Percentiles rank a stretch among this genome's conserved stretches.
Evolutionary conservation across 2,113 vertebrate genomes (phyloP).

Genomic region (Neotragus pygmaeus): DNA sequence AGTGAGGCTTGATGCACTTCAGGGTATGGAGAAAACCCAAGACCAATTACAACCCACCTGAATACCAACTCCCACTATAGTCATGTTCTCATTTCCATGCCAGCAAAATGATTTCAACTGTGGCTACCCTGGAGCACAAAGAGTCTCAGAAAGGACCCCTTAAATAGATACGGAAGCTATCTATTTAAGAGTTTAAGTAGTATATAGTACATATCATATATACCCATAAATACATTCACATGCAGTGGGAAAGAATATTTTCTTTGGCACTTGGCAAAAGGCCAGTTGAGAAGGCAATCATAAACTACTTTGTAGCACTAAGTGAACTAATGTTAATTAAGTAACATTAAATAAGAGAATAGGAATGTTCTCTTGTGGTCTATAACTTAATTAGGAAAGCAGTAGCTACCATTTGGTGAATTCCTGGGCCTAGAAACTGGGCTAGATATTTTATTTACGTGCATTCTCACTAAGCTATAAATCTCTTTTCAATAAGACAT

Average conservation of each 20-base stretch:
- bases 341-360: background rate
- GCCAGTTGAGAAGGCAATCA: background rate
- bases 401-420: background rate
- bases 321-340: background rate
- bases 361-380: background rate
- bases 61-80: background rate
- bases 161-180: background rate
- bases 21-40: background rate
- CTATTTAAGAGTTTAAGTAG: background rate
- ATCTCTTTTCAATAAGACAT: background rate
- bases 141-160: background rate
- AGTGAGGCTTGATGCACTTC: background rate
- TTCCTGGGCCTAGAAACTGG: background rate
- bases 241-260: background rate
- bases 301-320: background rate
- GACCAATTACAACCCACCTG: background rate
- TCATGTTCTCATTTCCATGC: background rate
- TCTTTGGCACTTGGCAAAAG: background rate
- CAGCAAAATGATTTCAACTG: background rate
- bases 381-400: background rate
- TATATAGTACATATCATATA: background rate
- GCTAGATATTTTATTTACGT: background rate
- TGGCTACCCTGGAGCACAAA: background rate
- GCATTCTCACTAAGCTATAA: background rate
- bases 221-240: background rate